These are phyloP conservation scores for Bungarus multicinctus DNA, from an alignment of 2,113 vertebrate genomes.

Conservation along the genomic window DNA sequence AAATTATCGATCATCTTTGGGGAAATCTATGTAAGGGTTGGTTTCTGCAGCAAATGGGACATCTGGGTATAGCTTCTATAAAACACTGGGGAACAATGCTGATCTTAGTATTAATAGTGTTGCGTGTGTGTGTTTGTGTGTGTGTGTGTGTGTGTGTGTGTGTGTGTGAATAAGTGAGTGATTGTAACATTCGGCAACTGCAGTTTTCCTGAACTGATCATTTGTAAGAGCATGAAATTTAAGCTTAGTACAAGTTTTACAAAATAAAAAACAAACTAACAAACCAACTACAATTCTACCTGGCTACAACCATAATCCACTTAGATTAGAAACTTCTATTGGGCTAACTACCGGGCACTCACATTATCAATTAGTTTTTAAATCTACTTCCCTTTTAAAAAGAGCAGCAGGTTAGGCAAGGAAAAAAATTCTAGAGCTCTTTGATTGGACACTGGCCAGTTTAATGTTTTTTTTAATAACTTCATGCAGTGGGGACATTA, in stretches of 20 bases:
- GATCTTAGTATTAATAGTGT: background rate
- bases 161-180: background rate
- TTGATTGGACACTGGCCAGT: background rate
- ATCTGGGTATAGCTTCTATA: background rate
- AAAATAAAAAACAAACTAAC: background rate
- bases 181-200: background rate
- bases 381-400: background rate
- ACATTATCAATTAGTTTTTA: background rate
- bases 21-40: background rate
- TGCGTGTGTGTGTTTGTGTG: background rate
- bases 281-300: background rate
- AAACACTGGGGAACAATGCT: background rate
- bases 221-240: background rate
- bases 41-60: background rate
- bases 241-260: background rate
- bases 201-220: background rate
- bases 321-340: background rate
- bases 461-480: background rate
- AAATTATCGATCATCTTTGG: background rate
- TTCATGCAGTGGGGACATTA: background rate
- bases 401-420: background rate
- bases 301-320: background rate
- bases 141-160: background rate
- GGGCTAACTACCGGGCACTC: background rate
- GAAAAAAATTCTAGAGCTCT: background rate